phyloP scores from a whole-genome alignment of 2,113 vertebrate species.

The Callithrix jacchus region DNA sequence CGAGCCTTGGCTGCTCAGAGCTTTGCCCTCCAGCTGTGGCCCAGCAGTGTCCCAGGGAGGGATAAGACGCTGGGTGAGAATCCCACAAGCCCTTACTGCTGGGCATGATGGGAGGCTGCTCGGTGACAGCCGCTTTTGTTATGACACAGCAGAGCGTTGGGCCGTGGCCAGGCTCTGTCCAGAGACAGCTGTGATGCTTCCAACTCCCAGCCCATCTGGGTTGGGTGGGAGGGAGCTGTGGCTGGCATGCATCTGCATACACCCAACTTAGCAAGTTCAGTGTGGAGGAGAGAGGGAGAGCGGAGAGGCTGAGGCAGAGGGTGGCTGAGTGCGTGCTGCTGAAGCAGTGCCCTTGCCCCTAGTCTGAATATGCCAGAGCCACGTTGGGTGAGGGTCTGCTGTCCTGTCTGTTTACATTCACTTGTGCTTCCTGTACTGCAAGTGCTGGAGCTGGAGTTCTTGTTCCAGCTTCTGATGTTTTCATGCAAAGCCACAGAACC shows the following conservation, averaged over 20 bases:
- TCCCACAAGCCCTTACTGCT: neutral
- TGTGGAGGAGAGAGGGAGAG: neutral
- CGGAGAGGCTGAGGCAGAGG: neutral
- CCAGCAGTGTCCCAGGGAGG: slow-evolving; percentile 25
- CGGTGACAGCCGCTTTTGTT: slow-evolving; percentile 31
- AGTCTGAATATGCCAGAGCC: rapidly evolving
- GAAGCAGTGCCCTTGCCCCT: neutral
- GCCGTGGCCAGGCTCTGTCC: slow-evolving; percentile 18
- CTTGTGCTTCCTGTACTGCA: neutral
- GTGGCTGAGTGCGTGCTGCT: rapidly evolving
- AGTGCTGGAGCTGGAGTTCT: neutral
- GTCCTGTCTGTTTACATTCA: rapidly evolving
- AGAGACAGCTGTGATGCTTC: neutral
- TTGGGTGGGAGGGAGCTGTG: neutral
- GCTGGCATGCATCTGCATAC: neutral
- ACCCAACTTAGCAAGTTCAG: neutral
- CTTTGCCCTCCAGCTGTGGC: slow-evolving; percentile 41
- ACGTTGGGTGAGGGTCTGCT: neutral
- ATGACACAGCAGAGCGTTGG: slow-evolving; percentile 46
- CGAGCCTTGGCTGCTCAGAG: neutral
- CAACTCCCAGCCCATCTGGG: neutral
- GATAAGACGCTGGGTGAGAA: neutral
- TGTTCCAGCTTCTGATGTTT: neutral
- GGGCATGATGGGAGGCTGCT: neutral
- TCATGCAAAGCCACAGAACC: rapidly evolving